These are phyloP conservation scores for Aplocera efformata DNA, from an alignment of 2,888 invertebrate genomes.

Conservation along the genomic window DNA sequence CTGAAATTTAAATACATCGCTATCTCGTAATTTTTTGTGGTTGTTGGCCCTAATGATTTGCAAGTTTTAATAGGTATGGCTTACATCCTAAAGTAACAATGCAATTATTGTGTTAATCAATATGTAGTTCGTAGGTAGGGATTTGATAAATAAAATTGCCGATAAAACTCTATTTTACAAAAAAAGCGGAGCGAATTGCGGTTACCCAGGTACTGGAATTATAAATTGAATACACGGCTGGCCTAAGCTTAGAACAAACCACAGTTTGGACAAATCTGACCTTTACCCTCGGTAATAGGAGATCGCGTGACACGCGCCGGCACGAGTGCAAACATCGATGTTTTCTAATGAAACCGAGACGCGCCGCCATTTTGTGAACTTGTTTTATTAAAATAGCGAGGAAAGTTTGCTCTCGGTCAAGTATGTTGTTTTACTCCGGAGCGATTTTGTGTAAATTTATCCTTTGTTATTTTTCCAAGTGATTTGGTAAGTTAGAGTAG, in stretches of 20 bases:
- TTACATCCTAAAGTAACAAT: too few relatives aligned
- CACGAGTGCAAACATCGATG: slow-evolving; percentile 50
- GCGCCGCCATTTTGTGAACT: slow-evolving; percentile 26
- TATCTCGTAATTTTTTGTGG: too few relatives aligned
- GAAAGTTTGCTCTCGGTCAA: background rate
- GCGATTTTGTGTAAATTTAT: background rate
- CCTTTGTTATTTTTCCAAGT: background rate
- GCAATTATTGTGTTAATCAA: too few relatives aligned
- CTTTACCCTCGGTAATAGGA: slow-evolving; percentile 17
- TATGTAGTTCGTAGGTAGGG: too few relatives aligned
- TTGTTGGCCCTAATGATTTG: too few relatives aligned
- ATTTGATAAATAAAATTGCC: too few relatives aligned
- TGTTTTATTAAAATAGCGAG: slow-evolving; percentile 26
- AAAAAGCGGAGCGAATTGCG: too few relatives aligned
- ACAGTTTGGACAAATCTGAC: slow-evolving; percentile 22
- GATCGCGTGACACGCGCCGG: slow-evolving; percentile 46
- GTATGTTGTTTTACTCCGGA: background rate
- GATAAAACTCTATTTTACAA: too few relatives aligned
- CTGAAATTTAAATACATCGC: too few relatives aligned
- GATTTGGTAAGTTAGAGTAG: background rate
- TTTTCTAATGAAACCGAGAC: slow-evolving; percentile 58
- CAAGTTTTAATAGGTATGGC: too few relatives aligned
- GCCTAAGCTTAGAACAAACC: slow-evolving; percentile 6
- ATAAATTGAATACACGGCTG: too few relatives aligned
- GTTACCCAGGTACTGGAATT: too few relatives aligned